These are phyloP conservation scores for Sinocyclocheilus anophthalmus DNA, from an alignment of 2,113 vertebrate genomes.

Conservation along the genomic window DNA sequence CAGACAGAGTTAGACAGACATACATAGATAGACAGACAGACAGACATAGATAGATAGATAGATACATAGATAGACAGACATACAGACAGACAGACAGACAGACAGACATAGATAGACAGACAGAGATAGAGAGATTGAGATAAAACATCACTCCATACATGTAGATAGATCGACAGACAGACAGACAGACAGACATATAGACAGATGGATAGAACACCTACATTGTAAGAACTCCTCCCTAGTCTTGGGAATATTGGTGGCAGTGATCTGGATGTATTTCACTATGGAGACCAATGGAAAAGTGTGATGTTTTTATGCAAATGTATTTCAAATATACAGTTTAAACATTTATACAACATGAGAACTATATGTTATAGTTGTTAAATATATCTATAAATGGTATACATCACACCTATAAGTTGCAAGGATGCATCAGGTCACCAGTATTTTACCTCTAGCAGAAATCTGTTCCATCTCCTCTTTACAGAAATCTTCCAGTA, in stretches of 20 bases:
- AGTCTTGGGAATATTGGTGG: not conserved
- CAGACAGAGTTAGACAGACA: no score
- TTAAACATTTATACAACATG: not conserved
- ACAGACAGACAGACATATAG: not conserved
- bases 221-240: constrained; percentile 1
- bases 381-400: not conserved
- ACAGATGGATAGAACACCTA: not conserved
- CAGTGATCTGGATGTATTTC: not conserved
- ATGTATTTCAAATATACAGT: not conserved
- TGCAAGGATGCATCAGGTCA: not conserved
- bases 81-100: not conserved
- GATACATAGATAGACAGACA: not conserved
- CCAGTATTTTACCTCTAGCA: not conserved
- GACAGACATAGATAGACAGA: no score
- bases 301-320: not conserved
- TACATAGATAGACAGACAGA: no score
- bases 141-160: no score
- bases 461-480: not conserved
- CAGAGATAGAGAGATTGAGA: no score
- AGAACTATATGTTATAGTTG: not conserved
- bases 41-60: not conserved
- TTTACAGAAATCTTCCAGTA: not conserved
- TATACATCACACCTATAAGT: not conserved
- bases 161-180: no score
- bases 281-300: not conserved